Percentiles rank a stretch among this genome's conserved stretches.
phyloP scores from a whole-genome alignment of 35 echinoderm and acorn worm genomes.

The Apostichopus californicus region DNA sequence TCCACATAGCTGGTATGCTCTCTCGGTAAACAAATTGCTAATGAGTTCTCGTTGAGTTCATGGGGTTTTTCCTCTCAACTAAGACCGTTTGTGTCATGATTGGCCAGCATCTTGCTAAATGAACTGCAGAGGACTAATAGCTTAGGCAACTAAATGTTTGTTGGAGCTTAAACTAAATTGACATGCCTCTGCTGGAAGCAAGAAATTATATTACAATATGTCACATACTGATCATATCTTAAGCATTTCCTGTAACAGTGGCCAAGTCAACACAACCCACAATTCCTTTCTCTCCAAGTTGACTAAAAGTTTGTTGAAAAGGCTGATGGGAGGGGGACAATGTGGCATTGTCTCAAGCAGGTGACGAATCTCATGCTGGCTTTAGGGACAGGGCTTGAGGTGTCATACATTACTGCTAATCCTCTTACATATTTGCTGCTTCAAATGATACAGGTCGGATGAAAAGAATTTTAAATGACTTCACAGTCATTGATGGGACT shows the following conservation, averaged over 20 bases:
- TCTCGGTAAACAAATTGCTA: constrained; percentile 16
- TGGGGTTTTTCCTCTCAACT: background rate
- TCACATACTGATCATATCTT: constrained; percentile 45
- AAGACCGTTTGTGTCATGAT: constrained; percentile 47
- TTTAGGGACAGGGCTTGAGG: background rate
- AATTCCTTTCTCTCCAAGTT: constrained; percentile 23
- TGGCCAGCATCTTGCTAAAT: constrained; percentile 13
- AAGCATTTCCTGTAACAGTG: constrained; percentile 18
- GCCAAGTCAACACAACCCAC: background rate
- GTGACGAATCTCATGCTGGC: background rate
- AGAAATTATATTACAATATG: constrained; percentile 27
- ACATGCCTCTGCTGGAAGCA: background rate
- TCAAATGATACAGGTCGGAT: background rate
- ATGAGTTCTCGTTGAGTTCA: constrained; percentile 44
- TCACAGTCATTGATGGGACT: background rate
- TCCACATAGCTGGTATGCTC: constrained; percentile 8
- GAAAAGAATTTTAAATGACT: background rate
- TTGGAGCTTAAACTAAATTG: constrained; percentile 12
- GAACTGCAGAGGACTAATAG: constrained; percentile 15
- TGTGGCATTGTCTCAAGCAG: background rate
- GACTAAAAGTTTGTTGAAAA: constrained; percentile 16
- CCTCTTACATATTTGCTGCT: background rate
- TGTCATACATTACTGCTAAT: background rate
- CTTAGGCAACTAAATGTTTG: constrained; percentile 45
- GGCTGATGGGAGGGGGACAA: constrained; percentile 32